Percentiles rank a stretch among this genome's conserved stretches.
These are phyloP conservation scores for Caenorhabditis sp. DNA, from an alignment of 2,888 invertebrate genomes.

Conservation along the genomic window DNA sequence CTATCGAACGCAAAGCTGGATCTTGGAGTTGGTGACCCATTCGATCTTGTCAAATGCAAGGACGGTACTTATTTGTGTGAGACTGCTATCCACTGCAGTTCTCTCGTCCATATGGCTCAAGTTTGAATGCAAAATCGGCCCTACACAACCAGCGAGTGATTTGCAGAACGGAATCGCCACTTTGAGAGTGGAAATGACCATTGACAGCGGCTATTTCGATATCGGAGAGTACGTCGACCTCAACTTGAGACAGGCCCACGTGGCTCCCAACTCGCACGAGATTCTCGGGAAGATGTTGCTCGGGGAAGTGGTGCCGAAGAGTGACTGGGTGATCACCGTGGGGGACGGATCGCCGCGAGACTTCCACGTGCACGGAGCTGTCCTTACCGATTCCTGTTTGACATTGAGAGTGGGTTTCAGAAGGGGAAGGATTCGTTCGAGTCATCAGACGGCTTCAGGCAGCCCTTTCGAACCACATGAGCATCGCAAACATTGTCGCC, in stretches of 20 bases:
- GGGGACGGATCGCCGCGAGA: conserved; percentile 51
- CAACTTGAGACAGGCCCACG: conserved; percentile 28
- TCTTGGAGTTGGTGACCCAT: background rate
- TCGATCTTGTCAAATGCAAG: conserved; percentile 17
- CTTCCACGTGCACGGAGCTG: conserved; percentile 57
- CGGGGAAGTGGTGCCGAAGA: conserved; percentile 53
- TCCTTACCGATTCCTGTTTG: conserved; percentile 54
- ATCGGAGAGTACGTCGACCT: conserved; percentile 35
- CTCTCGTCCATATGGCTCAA: no score
- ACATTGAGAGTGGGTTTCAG: conserved; percentile 38
- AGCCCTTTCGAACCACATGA: conserved; percentile 51
- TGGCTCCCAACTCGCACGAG: conserved; percentile 16
- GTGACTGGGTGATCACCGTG: conserved; percentile 61
- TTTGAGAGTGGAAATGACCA: conserved; percentile 39
- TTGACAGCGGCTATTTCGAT: conserved; percentile 36
- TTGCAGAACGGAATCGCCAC: conserved; percentile 45
- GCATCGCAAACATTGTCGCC: conserved; percentile 38
- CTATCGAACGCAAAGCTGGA: conserved; percentile 20
- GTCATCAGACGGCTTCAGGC: conserved; percentile 14
- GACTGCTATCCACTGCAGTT: background rate
- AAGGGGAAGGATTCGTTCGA: no score
- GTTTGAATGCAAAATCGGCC: no score
- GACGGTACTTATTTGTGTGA: conserved; percentile 31
- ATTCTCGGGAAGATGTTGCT: conserved; percentile 53
- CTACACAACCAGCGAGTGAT: no score